Percentiles rank a stretch among this genome's conserved stretches.
These are phyloP conservation scores for Ceyx melanurus DNA, from an alignment of 2,113 vertebrate species.

Conservation along the genomic window DNA sequence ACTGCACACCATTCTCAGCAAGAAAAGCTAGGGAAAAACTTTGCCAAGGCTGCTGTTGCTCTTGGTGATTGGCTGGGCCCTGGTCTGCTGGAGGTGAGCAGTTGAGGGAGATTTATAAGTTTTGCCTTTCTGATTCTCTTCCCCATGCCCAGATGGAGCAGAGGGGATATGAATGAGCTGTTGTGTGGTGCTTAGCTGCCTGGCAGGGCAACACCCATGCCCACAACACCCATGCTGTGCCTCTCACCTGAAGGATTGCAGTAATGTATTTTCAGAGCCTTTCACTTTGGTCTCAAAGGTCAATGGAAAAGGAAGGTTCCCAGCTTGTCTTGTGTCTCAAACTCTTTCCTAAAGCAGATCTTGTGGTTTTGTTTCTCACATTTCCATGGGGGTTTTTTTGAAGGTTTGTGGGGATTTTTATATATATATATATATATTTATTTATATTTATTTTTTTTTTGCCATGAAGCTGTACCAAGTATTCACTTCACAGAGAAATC, in stretches of 20 bases:
- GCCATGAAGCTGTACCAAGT: background rate
- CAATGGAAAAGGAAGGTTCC: background rate
- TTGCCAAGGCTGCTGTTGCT: background rate
- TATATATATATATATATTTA: no score
- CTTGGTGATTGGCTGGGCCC: accelerated
- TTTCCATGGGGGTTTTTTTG: background rate
- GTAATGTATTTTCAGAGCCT: background rate
- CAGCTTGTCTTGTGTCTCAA: background rate
- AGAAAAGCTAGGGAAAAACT: background rate
- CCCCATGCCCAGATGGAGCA: accelerated
- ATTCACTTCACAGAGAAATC: background rate
- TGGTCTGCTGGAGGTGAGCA: accelerated
- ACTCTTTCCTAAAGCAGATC: background rate
- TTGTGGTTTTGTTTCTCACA: background rate
- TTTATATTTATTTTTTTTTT: background rate
- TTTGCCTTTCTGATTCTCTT: background rate
- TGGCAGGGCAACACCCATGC: no score
- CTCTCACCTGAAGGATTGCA: background rate
- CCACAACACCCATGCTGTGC: background rate
- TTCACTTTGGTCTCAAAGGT: background rate
- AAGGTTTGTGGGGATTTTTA: background rate
- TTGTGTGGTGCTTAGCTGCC: background rate
- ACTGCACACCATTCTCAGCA: background rate
- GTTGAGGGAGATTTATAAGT: background rate
- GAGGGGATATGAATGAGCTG: background rate